A percentile compares a stretch with the other conserved stretches of the same genome.
phyloP scores from a whole-genome alignment of 2,797 vertebrate genomes.

The Poecilia picta region DNA sequence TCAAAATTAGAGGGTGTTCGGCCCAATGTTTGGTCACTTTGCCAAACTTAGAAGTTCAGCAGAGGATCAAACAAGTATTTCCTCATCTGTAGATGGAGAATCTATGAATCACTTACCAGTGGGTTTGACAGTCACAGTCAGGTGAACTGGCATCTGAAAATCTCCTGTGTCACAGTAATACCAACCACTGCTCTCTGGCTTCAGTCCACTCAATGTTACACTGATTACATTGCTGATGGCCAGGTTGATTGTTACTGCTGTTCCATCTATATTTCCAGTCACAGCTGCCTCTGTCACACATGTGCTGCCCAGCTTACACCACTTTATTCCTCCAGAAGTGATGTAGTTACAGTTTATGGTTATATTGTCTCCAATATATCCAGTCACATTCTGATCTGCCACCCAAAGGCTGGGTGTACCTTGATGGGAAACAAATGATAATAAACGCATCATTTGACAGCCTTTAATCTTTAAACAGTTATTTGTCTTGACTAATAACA shows the following conservation, averaged over 20 bases:
- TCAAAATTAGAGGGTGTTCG: too few species aligned
- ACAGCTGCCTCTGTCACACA: slow-evolving; percentile 10
- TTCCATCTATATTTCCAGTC: slow-evolving; percentile 6
- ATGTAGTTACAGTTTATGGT: not conserved
- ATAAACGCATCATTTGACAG: not conserved
- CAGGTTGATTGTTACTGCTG: not conserved
- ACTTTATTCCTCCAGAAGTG: not conserved
- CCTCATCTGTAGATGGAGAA: too few species aligned
- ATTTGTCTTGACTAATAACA: not conserved
- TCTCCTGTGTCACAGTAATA: slow-evolving; percentile 37
- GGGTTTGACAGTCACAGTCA: slow-evolving; percentile 10
- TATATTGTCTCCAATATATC: accelerated
- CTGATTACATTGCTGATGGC: accelerated
- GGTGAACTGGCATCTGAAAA: slow-evolving; percentile 54
- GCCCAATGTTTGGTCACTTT: too few species aligned
- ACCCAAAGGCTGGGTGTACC: slow-evolving; percentile 8
- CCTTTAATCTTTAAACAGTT: not conserved
- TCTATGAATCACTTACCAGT: too few species aligned
- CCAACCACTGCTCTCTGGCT: slow-evolving; percentile 42
- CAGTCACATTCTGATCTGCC: slow-evolving; percentile 21
- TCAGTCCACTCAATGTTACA: slow-evolving; percentile 50
- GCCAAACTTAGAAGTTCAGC: too few species aligned
- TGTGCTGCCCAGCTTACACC: slow-evolving; percentile 29
- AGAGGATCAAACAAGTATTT: too few species aligned
- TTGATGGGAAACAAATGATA: slow-evolving; percentile 10